Percentiles rank a stretch among this genome's conserved stretches.
phyloP scores from a whole-genome alignment of 1,140 invertebrate species.

The Cydia splendana region DNA sequence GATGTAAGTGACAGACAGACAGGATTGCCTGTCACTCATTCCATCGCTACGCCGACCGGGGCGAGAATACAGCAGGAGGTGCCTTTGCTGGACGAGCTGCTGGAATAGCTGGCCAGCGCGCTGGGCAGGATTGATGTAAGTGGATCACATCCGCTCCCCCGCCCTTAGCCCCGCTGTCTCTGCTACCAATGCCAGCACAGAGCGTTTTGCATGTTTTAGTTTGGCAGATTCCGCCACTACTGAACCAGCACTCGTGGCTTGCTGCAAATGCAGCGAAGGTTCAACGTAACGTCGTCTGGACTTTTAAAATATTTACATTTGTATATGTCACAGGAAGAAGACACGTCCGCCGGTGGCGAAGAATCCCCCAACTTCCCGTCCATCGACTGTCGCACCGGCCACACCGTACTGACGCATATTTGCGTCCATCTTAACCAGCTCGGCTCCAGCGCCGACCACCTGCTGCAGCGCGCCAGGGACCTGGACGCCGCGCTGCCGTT shows the following conservation, averaged over 20 bases:
- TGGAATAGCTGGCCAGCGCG: slow-evolving; percentile 48
- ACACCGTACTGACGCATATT: slow-evolving; percentile 44
- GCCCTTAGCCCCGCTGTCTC: too few relatives aligned
- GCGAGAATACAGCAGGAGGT: slow-evolving; percentile 52
- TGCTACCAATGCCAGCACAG: too few relatives aligned
- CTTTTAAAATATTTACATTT: background rate
- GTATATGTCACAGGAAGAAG: slow-evolving; percentile 49
- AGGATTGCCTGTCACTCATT: slow-evolving; percentile 49
- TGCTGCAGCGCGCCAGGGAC: slow-evolving; percentile 48
- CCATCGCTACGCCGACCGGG: slow-evolving; percentile 42
- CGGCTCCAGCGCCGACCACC: slow-evolving; percentile 42
- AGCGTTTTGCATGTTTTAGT: too few relatives aligned
- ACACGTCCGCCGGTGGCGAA: slow-evolving; percentile 42
- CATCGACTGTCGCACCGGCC: slow-evolving; percentile 47
- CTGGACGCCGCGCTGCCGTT: slow-evolving; percentile 37
- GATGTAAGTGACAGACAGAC: slow-evolving; percentile 52
- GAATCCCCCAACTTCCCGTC: slow-evolving; percentile 44
- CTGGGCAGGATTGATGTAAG: slow-evolving; percentile 48
- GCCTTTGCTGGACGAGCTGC: slow-evolving; percentile 49
- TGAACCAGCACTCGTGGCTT: too few relatives aligned
- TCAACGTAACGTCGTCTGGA: too few relatives aligned
- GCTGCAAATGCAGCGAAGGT: too few relatives aligned
- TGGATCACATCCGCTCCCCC: too few relatives aligned
- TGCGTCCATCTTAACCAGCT: slow-evolving; percentile 47
- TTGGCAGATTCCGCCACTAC: too few relatives aligned